Evolutionary conservation across 2,797 vertebrate genomes (phyloP).

Genomic region (Cossypha dichroa): DNA sequence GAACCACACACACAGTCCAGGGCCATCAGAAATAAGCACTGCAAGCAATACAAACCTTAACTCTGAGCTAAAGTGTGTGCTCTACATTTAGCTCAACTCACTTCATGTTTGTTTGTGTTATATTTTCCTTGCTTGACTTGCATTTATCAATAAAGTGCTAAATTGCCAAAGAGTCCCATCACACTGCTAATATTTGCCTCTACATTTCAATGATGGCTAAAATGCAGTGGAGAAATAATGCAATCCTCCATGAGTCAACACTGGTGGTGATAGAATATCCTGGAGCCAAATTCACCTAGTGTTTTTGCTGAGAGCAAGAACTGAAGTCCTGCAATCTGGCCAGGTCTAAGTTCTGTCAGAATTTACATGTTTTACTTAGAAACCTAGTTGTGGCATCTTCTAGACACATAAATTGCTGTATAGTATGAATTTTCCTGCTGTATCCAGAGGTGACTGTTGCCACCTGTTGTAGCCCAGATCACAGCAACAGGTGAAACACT

Average conservation of each 20-base stretch:
- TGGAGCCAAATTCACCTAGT: background rate
- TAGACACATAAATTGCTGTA: background rate
- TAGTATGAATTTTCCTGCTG: background rate
- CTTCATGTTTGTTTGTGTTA: background rate
- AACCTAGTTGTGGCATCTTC: background rate
- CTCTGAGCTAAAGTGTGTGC: background rate
- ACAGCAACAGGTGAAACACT: background rate
- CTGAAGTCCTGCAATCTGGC: background rate
- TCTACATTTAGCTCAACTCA: background rate
- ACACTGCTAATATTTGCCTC: slow-evolving; percentile 16
- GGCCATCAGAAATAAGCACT: background rate
- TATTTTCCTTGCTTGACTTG: slow-evolving; percentile 26
- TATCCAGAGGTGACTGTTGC: background rate
- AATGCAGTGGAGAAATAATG: background rate
- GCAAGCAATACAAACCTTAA: background rate
- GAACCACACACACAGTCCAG: background rate
- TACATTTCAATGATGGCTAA: background rate
- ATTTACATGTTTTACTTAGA: background rate
- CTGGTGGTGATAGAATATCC: background rate
- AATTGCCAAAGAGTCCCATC: background rate
- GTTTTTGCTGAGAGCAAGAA: background rate
- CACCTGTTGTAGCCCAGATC: background rate
- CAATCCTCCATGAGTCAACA: background rate
- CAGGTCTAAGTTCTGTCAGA: background rate
- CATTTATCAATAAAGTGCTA: background rate